Evolutionary conservation across 2,113 vertebrate species (phyloP), one percentile per base, ranked within the genome.

Genomic region (Ciconia boyciana): DNA sequence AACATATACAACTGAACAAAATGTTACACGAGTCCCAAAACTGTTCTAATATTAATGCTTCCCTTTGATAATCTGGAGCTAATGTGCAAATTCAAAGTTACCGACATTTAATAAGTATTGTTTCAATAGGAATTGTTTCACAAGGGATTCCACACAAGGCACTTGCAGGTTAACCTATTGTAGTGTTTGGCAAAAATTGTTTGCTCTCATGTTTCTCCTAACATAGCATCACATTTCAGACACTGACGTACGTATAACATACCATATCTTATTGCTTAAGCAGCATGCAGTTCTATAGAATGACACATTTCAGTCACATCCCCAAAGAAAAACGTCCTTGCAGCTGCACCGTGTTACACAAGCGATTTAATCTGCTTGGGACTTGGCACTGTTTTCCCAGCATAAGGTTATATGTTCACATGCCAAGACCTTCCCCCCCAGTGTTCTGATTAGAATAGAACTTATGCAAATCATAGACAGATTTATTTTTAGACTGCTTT

Each of bases 291-390:
- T 9, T 44, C 71, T 46, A 19, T 4, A 44, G 83, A 77, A 61
- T 43, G 70, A 84, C 89, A 92, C 64, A 34, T 57, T 87, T 94
- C 95, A 93, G 77, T 61, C 89, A 75, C 62, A 76, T 48, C 74
- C 83, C 69, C 66, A 34, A 41, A 94, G 83, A 89, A 93, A 52
- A 96, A 94, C 6, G 81, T 76, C 93, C 83, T 87, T 82, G 95
- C 96, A 96, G 93, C 95, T 96, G 89, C 91, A 94, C 57, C 11
- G 39, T 6, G 74, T 95, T 89, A 95, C 86, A 94, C 91, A 96
- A 95, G 87, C 32, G 0, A 78, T 89, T 94, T 93, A 95, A 94
- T 96, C 94, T 96, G 52, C 66, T 65, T 71, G 83, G 58, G 91
- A 87, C 60, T 87, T 96, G 94, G 89, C 95, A 72, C 66, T 44